Base-by-base conservation (phyloP, 2,113 vertebrate genomes). In the Beaufortia kweichowensis region DNA sequence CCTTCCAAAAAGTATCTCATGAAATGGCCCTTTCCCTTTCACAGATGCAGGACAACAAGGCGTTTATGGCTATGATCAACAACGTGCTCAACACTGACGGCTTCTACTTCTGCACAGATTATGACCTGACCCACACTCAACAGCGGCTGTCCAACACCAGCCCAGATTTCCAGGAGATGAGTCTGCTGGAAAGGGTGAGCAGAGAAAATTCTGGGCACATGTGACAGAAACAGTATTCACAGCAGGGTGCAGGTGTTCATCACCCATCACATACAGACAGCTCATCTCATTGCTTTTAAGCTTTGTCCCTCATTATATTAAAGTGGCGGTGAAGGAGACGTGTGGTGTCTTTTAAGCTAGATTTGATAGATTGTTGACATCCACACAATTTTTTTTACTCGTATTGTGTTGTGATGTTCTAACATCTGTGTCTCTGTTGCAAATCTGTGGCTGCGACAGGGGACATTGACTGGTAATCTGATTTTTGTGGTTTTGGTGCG, bases 131-230 rank as follows among this genome's bases (percentile, higher is more conserved):
- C 0, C 97, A 99, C 84, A 96, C 95, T 2, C 89, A 98, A 83
- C 97, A 99, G 29, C 92, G 97, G 0, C 85, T 99, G 50, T 93
- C 96, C 74, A 98, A 99, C 88, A 98, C 97, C 0, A 98, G 96
- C 88, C 97, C 96, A 0, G 97, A 99, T 84, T 99, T 99, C 84
- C 97, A 98, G 82, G 97, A 99, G 86, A 98, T 98, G 96, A 98
- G 95, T 83, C 93, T 99, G 9, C 89, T 98, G 17, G 97, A 99
- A 89, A 93, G 97, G 93, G 97, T 98, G 86, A 94, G 92, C 48
- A 50, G 10, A 41, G 17, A 15, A 21, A 21, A 53, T 14, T 0
- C 14, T 15, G 43, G 15, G 41, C 41, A 43, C 9, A 43, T 12
- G 6, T 33, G 57, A 29, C 26, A 15, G 28, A 57, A 39, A 9